Base-by-base conservation (phyloP, 2,888 invertebrate genomes). In the Ferdinandea cuprea region DNA sequence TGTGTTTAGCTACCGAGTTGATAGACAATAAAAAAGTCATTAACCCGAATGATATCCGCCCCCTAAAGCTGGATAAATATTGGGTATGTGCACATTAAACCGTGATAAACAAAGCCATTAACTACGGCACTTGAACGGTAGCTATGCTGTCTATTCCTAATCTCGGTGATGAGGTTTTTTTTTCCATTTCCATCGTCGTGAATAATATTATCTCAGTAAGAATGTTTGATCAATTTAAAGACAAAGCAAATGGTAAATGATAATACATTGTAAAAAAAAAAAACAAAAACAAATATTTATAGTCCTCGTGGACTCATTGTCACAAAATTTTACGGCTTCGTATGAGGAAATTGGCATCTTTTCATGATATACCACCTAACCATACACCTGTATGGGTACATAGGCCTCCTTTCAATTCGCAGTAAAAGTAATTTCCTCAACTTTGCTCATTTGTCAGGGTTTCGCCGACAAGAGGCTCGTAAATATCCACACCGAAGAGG, bases 391-490 rank as follows among this genome's bases (percentile, higher is more conserved):
- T n/a, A n/a, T 65, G 40, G 25, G 50, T 65, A 61, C 32, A 46
- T 61, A 11, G n/a, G n/a, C n/a, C n/a, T 19, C 35, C 17, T 13
- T 30, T 21, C 1, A 4, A 15, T 8, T 5, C 32, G 9, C 5
- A 17, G 32, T 9, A 8, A 58, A 69, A 48, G 40, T 58, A 35
- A 74, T 74, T 50, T 66, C 58, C 50, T 30, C 25, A 65, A 59
- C 56, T 66, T 66, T 21, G 15, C 32, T 65, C 40, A 74, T 65
- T 74, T 74, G 58, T 50, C 65, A n/a, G n/a, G n/a, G n/a, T n/a
- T n/a, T n/a, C n/a, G n/a, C n/a, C n/a, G 37, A 7, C 25, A 15
- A 37, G 54, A 37, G 63, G 15, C 42, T 37, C 48, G 35, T 68
- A 52, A 59, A 59, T 46, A 54, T 28, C n/a, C n/a, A 11, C 30